These are phyloP conservation scores for Sesia apiformis DNA, from an alignment of 2,888 invertebrate species.

Conservation along the genomic window DNA sequence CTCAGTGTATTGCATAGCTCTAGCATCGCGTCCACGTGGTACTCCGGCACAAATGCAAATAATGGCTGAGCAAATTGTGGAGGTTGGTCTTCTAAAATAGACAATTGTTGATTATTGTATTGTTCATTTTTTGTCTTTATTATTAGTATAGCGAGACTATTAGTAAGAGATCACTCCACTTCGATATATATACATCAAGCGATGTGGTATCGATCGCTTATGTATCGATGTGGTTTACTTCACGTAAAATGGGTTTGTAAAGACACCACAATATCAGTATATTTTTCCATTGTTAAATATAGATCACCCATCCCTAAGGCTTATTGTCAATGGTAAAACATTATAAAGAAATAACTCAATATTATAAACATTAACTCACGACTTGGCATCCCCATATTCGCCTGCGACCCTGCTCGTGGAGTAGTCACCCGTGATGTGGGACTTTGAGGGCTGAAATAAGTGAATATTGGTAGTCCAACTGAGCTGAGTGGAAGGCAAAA, in stretches of 20 bases:
- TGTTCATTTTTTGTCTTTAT: no score
- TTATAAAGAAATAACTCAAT: no score
- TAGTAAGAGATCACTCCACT: no score
- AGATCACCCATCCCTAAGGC: no score
- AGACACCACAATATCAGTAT: no score
- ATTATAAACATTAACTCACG: constrained; percentile 28
- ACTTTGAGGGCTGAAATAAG: constrained; percentile 38
- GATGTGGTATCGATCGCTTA: no score
- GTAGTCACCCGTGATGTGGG: constrained; percentile 41
- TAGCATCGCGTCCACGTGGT: constrained; percentile 80
- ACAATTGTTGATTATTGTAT: no score
- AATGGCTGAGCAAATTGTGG: constrained; percentile 52
- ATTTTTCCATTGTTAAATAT: neutral
- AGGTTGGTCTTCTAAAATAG: constrained; percentile 4
- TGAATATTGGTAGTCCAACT: neutral
- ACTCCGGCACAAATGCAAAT: constrained; percentile 83
- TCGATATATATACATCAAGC: no score
- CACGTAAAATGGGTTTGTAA: no score
- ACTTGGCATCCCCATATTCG: constrained; percentile 25
- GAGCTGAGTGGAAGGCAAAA: neutral
- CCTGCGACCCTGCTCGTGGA: constrained; percentile 34
- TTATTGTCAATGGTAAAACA: no score
- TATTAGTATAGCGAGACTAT: no score
- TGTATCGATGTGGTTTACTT: no score
- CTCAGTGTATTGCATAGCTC: constrained; percentile 78